These are phyloP conservation scores for Merops nubicus DNA, from an alignment of 2,113 vertebrate genomes.

Conservation along the genomic window DNA sequence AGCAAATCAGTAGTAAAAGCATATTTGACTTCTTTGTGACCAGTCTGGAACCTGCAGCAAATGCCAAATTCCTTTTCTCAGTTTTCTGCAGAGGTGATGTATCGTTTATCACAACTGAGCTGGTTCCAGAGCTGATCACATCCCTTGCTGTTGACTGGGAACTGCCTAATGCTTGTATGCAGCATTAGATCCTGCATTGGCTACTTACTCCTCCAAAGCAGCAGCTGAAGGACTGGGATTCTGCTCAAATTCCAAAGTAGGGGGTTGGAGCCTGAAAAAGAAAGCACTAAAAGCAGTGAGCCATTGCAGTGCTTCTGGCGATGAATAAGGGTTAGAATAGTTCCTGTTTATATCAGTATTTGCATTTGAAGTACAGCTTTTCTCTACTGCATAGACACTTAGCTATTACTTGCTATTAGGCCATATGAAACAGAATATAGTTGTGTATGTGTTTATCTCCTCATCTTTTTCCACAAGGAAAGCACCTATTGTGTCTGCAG, in stretches of 20 bases:
- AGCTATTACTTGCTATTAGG: neutral
- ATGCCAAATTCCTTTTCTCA: neutral
- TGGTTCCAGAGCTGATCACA: neutral
- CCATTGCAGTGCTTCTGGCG: neutral
- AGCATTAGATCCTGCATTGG: neutral
- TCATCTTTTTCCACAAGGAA: neutral
- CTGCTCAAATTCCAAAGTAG: neutral
- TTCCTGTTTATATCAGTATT: neutral
- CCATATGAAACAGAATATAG: neutral
- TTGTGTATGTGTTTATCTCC: neutral
- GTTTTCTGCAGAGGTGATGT: neutral
- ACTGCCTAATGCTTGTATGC: neutral
- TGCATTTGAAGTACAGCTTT: neutral
- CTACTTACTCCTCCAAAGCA: neutral
- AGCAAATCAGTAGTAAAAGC: neutral
- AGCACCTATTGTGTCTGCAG: neutral
- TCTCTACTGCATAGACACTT: neutral
- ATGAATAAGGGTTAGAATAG: neutral
- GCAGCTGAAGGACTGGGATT: neutral
- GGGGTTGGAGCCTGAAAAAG: neutral
- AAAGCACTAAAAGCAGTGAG: neutral
- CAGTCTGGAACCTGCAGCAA: neutral
- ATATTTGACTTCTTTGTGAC: neutral
- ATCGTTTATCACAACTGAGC: neutral
- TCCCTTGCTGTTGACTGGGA: neutral